Evolutionary conservation across 1,140 invertebrate genomes (phyloP).

Genomic region (Sitophilus oryzae): DNA sequence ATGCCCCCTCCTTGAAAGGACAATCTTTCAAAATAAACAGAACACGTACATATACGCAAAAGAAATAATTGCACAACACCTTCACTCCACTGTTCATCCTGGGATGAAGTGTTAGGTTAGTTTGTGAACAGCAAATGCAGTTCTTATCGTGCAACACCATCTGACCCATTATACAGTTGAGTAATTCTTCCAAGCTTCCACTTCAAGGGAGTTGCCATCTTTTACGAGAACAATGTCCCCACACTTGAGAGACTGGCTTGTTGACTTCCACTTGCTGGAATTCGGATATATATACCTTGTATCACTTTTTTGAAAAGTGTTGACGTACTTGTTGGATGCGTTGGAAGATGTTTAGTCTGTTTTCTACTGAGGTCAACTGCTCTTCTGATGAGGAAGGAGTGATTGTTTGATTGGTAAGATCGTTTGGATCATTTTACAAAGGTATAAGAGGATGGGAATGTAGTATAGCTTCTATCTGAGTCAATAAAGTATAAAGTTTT

Average conservation of each 20-base stretch:
- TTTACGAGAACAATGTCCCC: conserved; percentile 12
- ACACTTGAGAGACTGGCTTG: conserved; percentile 23
- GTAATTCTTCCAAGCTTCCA: not conserved
- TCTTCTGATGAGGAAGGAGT: not conserved
- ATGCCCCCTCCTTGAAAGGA: no score
- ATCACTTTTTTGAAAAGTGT: not conserved
- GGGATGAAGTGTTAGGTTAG: no score
- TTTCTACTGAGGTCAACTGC: not conserved
- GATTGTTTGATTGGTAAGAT: conserved; percentile 1
- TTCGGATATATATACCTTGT: not conserved
- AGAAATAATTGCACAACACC: no score
- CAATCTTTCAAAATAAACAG: no score
- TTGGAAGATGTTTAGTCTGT: not conserved
- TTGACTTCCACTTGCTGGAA: not conserved
- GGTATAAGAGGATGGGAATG: conserved; percentile 24
- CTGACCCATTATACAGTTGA: not conserved
- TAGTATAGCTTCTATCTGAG: conserved; percentile 25
- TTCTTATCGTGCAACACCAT: no score
- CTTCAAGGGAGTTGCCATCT: not conserved
- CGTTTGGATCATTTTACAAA: conserved; percentile 24
- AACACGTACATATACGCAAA: no score
- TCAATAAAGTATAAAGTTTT: conserved; percentile 32
- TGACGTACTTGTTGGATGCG: not conserved
- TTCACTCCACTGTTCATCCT: no score
- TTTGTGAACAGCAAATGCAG: no score